phyloP scores from a whole-genome alignment of 2,888 invertebrate species.

The Lepidonotus clava region DNA sequence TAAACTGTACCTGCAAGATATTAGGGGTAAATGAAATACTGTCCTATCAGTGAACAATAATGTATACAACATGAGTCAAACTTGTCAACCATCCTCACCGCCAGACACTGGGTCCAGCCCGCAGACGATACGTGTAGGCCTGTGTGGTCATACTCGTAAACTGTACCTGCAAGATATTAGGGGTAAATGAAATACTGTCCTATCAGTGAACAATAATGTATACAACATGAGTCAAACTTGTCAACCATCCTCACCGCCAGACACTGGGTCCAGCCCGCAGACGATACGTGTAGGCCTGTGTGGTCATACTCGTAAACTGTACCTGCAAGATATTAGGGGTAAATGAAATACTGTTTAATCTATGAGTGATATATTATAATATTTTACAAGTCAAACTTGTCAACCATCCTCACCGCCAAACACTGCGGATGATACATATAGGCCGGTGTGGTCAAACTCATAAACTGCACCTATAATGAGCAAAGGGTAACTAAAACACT shows the following conservation, averaged over 20 bases:
- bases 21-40: too few relatives aligned
- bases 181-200: too few relatives aligned
- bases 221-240: not conserved
- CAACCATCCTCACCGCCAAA: conserved; percentile 73
- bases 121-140: conserved; percentile 83
- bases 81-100: conserved; percentile 67
- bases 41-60: not conserved
- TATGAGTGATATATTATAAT: not conserved
- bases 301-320: conserved; percentile 92
- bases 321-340: conserved; percentile 82
- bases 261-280: conserved; percentile 82
- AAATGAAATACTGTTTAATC: too few relatives aligned
- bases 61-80: not conserved
- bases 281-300: conserved; percentile 84
- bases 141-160: conserved; percentile 91
- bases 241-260: conserved; percentile 72
- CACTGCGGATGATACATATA: conserved; percentile 81
- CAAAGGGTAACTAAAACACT: too few relatives aligned
- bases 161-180: conserved; percentile 83
- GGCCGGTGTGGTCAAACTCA: conserved; percentile 91
- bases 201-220: not conserved
- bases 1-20: conserved; percentile 85
- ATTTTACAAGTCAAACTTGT: not conserved
- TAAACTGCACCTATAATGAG: conserved; percentile 86
- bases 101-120: conserved; percentile 82